Percentiles rank a stretch among this genome's conserved stretches.
Evolutionary conservation across 2,797 vertebrate genomes (phyloP).

Genomic region (Remorina albescens): DNA sequence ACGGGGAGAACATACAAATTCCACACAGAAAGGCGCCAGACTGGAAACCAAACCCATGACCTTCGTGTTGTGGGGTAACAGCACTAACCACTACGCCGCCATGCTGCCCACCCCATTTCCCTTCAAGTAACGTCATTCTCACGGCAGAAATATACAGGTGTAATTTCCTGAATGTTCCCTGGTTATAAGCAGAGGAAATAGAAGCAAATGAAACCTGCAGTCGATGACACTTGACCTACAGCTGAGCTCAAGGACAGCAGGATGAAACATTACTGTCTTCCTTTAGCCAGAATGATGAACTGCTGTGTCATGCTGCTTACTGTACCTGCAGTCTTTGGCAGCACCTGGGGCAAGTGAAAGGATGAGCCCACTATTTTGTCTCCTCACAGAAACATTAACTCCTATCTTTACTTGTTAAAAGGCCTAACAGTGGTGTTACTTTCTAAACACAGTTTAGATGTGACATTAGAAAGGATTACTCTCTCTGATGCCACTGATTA

Average conservation of each 20-base stretch:
- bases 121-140: neutral
- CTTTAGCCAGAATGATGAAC: constrained; percentile 45
- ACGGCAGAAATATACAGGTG: neutral
- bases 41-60: too few relatives aligned
- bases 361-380: neutral
- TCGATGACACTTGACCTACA: constrained; percentile 41
- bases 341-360: neutral
- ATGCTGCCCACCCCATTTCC: neutral
- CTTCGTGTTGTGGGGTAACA: too few relatives aligned
- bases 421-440: neutral
- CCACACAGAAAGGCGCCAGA: too few relatives aligned
- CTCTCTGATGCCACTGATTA: neutral
- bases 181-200: constrained; percentile 12
- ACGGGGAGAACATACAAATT: too few relatives aligned
- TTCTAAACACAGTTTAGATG: neutral
- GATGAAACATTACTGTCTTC: constrained; percentile 40
- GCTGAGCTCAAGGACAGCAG: constrained; percentile 45
- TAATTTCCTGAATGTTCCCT: constrained; percentile 6
- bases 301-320: constrained; percentile 60
- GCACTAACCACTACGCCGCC: too few relatives aligned
- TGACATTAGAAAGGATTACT: constrained; percentile 8
- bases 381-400: neutral
- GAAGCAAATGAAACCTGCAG: constrained; percentile 8
- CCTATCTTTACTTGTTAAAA: neutral
- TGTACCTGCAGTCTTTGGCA: constrained; percentile 35